Percentiles rank a stretch among this genome's conserved stretches.
phyloP scores from a whole-genome alignment of 2,113 vertebrate species.

The Ctenodactylus gundi region DNA sequence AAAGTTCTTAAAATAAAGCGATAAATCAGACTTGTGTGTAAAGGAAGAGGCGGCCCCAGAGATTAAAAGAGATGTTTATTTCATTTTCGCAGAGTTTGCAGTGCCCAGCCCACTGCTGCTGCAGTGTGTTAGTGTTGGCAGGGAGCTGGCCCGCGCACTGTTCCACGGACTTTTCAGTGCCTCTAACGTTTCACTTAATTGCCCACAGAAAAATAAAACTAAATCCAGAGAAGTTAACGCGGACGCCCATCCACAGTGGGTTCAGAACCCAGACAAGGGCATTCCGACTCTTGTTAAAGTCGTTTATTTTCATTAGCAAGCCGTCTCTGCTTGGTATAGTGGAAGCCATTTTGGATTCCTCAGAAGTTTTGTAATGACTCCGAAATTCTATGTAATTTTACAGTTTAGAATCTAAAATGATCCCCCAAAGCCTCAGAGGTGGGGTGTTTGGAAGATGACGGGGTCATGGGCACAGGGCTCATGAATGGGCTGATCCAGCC shows the following conservation, averaged over 20 bases:
- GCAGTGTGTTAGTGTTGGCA: neutral
- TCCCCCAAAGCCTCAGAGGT: no score
- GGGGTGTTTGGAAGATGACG: neutral
- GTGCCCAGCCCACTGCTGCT: neutral
- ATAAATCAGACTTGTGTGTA: slow-evolving; percentile 15
- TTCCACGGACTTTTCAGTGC: neutral
- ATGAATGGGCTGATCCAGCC: neutral
- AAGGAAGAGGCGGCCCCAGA: slow-evolving; percentile 32
- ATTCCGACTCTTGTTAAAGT: neutral
- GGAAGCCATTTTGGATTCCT: neutral
- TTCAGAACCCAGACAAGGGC: neutral
- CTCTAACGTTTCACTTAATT: neutral
- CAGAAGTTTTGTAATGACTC: neutral
- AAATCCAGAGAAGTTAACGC: neutral
- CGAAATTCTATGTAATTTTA: neutral
- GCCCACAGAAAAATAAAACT: neutral
- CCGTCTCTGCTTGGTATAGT: neutral
- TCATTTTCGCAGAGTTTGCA: neutral
- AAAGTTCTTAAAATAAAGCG: slow-evolving; percentile 51
- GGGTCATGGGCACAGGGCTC: neutral
- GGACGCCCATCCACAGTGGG: neutral
- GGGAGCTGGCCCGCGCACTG: neutral
- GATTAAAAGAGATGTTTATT: neutral
- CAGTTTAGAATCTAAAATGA: neutral
- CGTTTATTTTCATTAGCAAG: neutral